These are phyloP conservation scores for Kryptolebias ocellatus DNA, from an alignment of 2,797 vertebrate species.

Conservation along the genomic window DNA sequence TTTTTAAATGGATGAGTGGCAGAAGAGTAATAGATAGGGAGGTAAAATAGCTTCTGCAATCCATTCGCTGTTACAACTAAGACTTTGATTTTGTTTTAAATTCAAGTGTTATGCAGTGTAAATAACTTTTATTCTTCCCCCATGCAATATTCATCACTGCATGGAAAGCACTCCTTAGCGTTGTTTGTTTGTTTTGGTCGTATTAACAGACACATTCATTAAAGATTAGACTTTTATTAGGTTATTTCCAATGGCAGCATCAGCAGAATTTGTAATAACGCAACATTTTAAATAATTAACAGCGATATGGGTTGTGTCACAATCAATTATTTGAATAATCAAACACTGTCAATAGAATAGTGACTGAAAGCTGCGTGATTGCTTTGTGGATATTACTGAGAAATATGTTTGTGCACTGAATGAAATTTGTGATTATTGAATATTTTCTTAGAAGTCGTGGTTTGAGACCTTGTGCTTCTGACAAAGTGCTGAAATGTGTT, in stretches of 20 bases:
- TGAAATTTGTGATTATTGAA: not conserved
- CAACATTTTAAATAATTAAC: slow-evolving; percentile 63
- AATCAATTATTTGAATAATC: slow-evolving; percentile 40
- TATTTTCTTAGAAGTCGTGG: not conserved
- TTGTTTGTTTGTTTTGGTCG: slow-evolving; percentile 26
- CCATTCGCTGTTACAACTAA: not conserved
- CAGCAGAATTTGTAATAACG: slow-evolving; percentile 54
- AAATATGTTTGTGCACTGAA: not conserved
- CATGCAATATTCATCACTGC: slow-evolving; percentile 13
- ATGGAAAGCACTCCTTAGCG: not conserved
- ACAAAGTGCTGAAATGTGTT: slow-evolving; percentile 3
- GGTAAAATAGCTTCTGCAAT: slow-evolving; percentile 4
- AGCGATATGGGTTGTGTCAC: slow-evolving; percentile 36
- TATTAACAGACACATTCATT: slow-evolving; percentile 24
- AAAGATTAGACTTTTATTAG: slow-evolving; percentile 7
- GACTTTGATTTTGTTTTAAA: slow-evolving; percentile 2
- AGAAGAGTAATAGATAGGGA: not conserved
- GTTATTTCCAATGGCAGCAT: slow-evolving; percentile 37
- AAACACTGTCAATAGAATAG: slow-evolving; percentile 19
- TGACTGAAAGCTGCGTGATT: slow-evolving; percentile 26
- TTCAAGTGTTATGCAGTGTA: slow-evolving; percentile 1
- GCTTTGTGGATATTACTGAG: slow-evolving; percentile 14
- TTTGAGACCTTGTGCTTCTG: not conserved
- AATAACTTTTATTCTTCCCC: not conserved
- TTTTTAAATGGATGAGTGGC: slow-evolving; percentile 7